Conservation (phyloP, 2,888 invertebrate species). For the Zelleria hepariella region DNA sequence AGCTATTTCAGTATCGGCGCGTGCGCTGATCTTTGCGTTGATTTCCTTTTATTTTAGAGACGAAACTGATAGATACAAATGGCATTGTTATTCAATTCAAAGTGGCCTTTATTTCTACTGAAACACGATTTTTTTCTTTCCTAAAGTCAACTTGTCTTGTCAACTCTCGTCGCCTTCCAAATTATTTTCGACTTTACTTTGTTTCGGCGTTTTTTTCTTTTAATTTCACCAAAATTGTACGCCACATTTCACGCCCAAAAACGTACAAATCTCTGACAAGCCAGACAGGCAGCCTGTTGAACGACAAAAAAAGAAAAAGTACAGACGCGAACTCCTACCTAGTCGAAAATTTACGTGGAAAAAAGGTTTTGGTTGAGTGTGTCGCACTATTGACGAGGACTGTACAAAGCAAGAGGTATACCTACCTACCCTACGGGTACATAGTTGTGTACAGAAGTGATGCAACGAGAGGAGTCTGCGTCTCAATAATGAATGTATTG, state of each 20-base stretch:
- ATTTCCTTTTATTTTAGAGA: conserved; percentile 31
- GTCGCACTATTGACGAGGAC: neutral
- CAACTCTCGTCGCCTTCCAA: neutral
- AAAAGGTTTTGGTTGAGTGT: neutral
- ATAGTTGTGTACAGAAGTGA: conserved; percentile 15
- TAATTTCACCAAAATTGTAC: neutral
- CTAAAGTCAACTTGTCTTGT: neutral
- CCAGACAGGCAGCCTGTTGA: neutral
- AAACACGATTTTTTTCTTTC: neutral
- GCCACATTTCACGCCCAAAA: neutral
- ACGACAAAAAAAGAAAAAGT: neutral
- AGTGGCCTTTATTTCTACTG: neutral
- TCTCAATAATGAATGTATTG: conserved; percentile 68
- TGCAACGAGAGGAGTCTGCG: conserved; percentile 25
- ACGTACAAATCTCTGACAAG: neutral
- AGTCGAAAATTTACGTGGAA: neutral
- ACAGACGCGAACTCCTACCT: neutral
- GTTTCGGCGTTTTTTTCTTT: neutral
- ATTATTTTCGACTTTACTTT: neutral
- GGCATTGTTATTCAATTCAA: conserved; percentile 1
- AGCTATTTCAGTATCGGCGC: conserved; percentile 54
- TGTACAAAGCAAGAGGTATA: neutral
- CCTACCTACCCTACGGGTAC: conserved; percentile 2
- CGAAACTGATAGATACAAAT: conserved; percentile 6
- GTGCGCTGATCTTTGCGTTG: conserved; percentile 59